Conservation (phyloP, 2,113 vertebrate species). For the Proteles cristata region DNA sequence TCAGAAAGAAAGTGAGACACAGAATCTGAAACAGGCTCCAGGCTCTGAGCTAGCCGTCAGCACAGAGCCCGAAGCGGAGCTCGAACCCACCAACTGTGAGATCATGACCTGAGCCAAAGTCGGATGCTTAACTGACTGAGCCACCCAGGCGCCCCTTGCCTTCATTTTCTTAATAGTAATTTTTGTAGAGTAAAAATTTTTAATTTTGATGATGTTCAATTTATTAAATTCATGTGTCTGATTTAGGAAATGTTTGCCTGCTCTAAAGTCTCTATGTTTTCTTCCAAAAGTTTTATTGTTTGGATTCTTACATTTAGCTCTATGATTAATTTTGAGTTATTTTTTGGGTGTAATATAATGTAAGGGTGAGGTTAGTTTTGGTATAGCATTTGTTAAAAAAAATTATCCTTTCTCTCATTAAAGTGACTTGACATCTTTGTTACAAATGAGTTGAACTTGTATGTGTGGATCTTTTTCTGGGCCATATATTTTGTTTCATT, state of each 20-base stretch:
- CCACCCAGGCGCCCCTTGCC: background rate
- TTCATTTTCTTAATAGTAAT: background rate
- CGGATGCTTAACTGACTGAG: no score
- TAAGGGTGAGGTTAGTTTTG: background rate
- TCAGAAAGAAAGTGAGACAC: no score
- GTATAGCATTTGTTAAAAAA: background rate
- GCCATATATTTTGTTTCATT: background rate
- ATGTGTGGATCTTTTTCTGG: background rate
- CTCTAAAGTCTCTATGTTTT: background rate
- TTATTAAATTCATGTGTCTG: background rate
- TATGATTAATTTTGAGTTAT: background rate
- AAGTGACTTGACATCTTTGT: background rate
- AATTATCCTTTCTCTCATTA: background rate
- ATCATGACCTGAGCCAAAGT: no score
- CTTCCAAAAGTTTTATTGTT: constrained; percentile 13
- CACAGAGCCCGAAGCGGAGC: no score
- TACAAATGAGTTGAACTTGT: background rate
- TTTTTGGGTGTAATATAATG: background rate
- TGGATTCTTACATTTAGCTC: background rate
- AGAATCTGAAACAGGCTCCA: no score
- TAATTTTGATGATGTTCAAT: background rate
- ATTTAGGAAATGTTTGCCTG: background rate
- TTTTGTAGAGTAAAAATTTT: background rate
- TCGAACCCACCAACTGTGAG: no score
- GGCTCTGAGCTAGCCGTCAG: no score